A percentile compares a stretch with the other conserved stretches of the same genome.
Evolutionary conservation across 2,797 vertebrate genomes (phyloP).

Genomic region (Graptemys geographica): DNA sequence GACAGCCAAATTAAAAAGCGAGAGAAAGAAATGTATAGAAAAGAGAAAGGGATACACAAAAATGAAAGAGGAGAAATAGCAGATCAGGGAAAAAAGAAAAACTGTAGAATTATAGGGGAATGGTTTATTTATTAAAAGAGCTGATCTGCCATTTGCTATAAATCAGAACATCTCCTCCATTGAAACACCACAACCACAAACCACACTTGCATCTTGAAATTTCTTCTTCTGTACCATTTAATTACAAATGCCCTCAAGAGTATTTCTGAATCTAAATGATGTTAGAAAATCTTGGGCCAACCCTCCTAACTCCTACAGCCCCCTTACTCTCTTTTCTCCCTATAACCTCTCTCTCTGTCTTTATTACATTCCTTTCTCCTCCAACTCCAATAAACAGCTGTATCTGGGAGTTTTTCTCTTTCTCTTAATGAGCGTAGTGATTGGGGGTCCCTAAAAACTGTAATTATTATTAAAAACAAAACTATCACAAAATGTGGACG

Average conservation of each 20-base stretch:
- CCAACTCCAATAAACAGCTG: neutral
- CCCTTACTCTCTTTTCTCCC: neutral
- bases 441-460: neutral
- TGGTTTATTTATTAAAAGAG: neutral
- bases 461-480: neutral
- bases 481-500: neutral
- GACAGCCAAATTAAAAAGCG: neutral
- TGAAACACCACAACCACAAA: slow-evolving; percentile 23
- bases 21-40: neutral
- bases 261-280: neutral
- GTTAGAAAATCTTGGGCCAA: neutral
- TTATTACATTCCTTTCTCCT: neutral
- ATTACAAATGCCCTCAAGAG: neutral
- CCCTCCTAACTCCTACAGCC: neutral
- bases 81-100: neutral
- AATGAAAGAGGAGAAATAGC: neutral
- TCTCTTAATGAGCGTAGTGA: neutral
- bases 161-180: neutral
- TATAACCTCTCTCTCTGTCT: neutral
- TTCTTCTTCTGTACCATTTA: neutral
- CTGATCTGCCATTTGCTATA: neutral
- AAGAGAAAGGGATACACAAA: neutral
- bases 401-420: neutral
- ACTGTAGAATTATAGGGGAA: neutral
- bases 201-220: neutral